These are phyloP conservation scores for Percina caprodes DNA, from an alignment of 2,113 vertebrate species.

Conservation along the genomic window DNA sequence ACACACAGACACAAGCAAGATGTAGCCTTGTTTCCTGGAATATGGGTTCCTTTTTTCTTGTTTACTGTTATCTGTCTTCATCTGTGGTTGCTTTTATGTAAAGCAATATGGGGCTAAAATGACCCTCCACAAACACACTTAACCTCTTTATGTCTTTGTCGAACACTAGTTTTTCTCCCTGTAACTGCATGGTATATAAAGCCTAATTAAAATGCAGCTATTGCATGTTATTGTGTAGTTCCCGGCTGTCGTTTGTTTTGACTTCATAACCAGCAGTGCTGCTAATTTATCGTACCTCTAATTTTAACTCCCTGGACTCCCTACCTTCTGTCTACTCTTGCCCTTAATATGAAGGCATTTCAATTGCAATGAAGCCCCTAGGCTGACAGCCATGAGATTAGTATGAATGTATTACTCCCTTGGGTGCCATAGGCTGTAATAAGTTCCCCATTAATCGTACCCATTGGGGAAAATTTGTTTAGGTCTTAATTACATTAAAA, in stretches of 20 bases:
- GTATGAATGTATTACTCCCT: slow-evolving; percentile 86
- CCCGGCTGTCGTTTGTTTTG: slow-evolving; percentile 69
- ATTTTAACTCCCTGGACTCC: slow-evolving; percentile 77
- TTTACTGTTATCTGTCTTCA: slow-evolving; percentile 9
- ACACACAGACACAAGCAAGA: slow-evolving; percentile 4
- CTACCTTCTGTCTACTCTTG: slow-evolving; percentile 76
- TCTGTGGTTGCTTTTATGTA: slow-evolving; percentile 16
- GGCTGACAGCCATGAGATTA: slow-evolving; percentile 85
- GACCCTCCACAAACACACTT: slow-evolving; percentile 17
- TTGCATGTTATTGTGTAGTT: slow-evolving; percentile 47
- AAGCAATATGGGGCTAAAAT: slow-evolving; percentile 16
- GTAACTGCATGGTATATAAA: slow-evolving; percentile 5
- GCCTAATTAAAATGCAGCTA: slow-evolving; percentile 36
- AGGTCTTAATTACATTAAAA: slow-evolving; percentile 87
- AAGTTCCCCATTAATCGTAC: slow-evolving; percentile 87
- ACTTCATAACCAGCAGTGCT: slow-evolving; percentile 67
- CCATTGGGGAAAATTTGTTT: slow-evolving; percentile 85
- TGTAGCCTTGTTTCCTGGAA: slow-evolving; percentile 47
- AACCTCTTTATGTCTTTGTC: slow-evolving; percentile 17
- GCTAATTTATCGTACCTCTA: slow-evolving; percentile 74
- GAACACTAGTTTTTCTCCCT: not conserved
- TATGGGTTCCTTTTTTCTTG: not conserved
- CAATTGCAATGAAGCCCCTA: slow-evolving; percentile 78
- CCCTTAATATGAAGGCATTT: slow-evolving; percentile 83
- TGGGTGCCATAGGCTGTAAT: slow-evolving; percentile 85